phyloP scores from a whole-genome alignment of 2,888 invertebrate genomes.

The Agrochola litura region DNA sequence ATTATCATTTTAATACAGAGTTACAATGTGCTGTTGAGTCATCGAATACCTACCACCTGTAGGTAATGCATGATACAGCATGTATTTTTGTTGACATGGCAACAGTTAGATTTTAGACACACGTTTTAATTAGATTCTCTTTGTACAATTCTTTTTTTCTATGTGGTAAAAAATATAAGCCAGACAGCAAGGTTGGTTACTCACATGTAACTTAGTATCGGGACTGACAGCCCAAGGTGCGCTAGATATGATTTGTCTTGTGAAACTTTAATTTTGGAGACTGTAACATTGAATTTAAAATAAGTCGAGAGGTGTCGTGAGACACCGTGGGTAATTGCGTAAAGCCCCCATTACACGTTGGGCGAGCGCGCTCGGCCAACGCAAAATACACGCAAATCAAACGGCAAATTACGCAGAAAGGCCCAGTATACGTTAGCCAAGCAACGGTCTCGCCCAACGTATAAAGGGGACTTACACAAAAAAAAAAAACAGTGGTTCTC shows the following conservation, averaged over 20 bases:
- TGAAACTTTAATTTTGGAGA: not conserved
- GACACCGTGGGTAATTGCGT: not conserved
- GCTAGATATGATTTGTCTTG: not conserved
- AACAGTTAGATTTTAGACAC: not conserved
- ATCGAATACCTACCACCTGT: not conserved
- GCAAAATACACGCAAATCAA: too few species aligned
- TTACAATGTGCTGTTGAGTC: constrained; percentile 16
- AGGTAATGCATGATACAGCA: not conserved
- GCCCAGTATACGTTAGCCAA: too few species aligned
- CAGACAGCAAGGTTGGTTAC: not conserved
- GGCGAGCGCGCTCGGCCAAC: too few species aligned
- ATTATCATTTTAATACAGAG: too few species aligned
- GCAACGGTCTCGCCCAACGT: too few species aligned
- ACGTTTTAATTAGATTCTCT: not conserved
- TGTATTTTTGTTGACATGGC: not conserved
- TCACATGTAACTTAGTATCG: not conserved
- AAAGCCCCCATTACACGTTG: not conserved
- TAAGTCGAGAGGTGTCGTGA: not conserved
- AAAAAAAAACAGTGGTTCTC: too few species aligned
- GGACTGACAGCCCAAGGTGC: constrained; percentile 19
- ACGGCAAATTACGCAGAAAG: too few species aligned
- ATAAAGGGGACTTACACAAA: too few species aligned
- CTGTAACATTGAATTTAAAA: too few species aligned
- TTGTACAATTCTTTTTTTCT: not conserved
- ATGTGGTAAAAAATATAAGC: not conserved